Conservation (phyloP, 2,797 vertebrate genomes). For the Clarias laeviceps region DNA sequence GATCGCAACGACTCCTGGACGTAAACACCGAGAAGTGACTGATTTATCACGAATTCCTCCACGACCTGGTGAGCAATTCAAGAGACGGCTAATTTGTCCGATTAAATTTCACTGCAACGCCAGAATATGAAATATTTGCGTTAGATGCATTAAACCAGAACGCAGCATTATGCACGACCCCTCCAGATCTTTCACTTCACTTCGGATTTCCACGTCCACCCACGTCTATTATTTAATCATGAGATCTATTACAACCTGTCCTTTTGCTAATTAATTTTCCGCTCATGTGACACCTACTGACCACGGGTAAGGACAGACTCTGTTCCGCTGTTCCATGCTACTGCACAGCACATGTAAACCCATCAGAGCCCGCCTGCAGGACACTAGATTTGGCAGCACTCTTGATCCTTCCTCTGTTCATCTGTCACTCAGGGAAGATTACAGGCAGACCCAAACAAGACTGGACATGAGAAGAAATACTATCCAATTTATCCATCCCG, state of each 20-base stretch:
- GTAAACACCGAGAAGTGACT: slow-evolving; percentile 30
- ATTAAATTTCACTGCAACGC: slow-evolving; percentile 33
- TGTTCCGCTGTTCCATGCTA: slow-evolving; percentile 24
- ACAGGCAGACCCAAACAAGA: slow-evolving; percentile 47
- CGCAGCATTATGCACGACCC: no score
- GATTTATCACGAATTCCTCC: slow-evolving; percentile 24
- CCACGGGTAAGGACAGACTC: slow-evolving; percentile 38
- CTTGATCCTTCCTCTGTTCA: slow-evolving; percentile 50
- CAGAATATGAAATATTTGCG: slow-evolving; percentile 38
- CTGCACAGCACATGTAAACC: slow-evolving; percentile 44
- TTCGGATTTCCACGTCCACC: slow-evolving; percentile 41
- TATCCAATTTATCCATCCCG: slow-evolving; percentile 38
- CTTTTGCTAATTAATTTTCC: slow-evolving; percentile 55
- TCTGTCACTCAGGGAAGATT: slow-evolving; percentile 51
- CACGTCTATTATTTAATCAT: slow-evolving; percentile 11
- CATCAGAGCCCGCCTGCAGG: slow-evolving; percentile 40
- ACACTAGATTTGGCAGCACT: slow-evolving; percentile 47
- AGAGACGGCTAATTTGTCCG: slow-evolving; percentile 32
- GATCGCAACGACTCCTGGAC: slow-evolving; percentile 25
- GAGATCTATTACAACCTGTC: slow-evolving; percentile 22
- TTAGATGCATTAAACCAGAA: no score
- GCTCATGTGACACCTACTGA: slow-evolving; percentile 46
- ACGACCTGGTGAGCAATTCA: slow-evolving; percentile 3
- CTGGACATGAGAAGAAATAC: slow-evolving; percentile 42
- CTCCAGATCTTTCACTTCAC: slow-evolving; percentile 5